Conservation (phyloP, 1,140 invertebrate species). For the Meloidogyne hapla region DNA sequence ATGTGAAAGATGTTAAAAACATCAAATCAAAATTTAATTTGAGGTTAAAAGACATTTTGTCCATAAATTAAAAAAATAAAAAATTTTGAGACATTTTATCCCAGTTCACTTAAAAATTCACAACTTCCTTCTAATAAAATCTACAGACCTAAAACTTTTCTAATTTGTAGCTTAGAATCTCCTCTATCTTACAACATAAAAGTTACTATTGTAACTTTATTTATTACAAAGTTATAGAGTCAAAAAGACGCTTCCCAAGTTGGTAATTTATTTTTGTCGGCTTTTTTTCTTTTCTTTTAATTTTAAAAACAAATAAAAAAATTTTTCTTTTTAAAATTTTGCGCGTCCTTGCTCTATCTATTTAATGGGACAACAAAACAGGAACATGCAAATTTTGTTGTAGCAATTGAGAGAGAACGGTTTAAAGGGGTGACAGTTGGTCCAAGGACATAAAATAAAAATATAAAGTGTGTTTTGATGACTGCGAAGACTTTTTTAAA, state of each 20-base stretch:
- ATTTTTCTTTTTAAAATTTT: not conserved
- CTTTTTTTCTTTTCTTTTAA: not conserved
- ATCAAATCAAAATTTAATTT: not conserved
- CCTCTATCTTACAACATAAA: not conserved
- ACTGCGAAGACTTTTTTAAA: no score
- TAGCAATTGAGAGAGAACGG: not conserved
- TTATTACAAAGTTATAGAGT: not conserved
- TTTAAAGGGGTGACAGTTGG: no score
- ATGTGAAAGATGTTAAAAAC: no score
- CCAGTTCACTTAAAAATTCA: not conserved
- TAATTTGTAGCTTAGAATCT: not conserved
- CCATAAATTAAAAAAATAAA: no score
- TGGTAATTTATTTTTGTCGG: not conserved
- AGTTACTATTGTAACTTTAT: not conserved
- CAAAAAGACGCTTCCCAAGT: not conserved
- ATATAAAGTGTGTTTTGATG: not conserved
- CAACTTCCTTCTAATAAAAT: not conserved
- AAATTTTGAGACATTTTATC: not conserved
- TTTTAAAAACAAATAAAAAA: slow-evolving; percentile 4
- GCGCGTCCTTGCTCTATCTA: not conserved
- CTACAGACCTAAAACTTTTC: not conserved
- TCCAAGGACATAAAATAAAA: not conserved
- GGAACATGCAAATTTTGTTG: not conserved
- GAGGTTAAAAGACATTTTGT: not conserved
- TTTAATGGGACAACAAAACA: not conserved